phyloP scores from a whole-genome alignment of 1,140 invertebrate species.

The Doryteuthis pealeii region DNA sequence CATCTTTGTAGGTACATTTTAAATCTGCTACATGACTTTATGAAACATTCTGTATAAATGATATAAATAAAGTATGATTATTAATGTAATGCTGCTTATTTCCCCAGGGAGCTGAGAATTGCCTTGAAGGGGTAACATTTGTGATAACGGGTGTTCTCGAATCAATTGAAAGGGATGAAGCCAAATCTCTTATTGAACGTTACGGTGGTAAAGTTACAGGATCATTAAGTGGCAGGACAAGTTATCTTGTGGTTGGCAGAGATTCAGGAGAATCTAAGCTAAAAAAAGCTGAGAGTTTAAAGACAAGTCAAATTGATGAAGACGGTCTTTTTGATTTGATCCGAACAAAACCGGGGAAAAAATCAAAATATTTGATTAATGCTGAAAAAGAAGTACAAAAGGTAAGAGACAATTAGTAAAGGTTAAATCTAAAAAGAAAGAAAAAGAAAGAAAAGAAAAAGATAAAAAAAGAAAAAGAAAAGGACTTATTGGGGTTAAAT shows the following conservation, averaged over 20 bases:
- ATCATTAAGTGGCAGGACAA: conserved; percentile 77
- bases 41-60: too few species aligned
- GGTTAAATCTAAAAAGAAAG: too few species aligned
- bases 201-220: conserved; percentile 79
- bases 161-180: conserved; percentile 82
- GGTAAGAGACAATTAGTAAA: too few species aligned
- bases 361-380: conserved; percentile 54
- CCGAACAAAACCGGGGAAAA: conserved; percentile 61
- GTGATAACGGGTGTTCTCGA: conserved; percentile 86
- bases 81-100: too few species aligned
- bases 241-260: conserved; percentile 80
- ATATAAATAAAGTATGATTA: too few species aligned
- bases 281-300: conserved; percentile 70
- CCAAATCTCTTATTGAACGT: conserved; percentile 72
- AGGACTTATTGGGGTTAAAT: too few species aligned
- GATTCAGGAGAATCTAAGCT: conserved; percentile 83
- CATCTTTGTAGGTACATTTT: too few species aligned
- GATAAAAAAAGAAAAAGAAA: too few species aligned
- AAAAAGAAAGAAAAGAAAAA: too few species aligned
- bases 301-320: conserved; percentile 74
- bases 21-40: too few species aligned
- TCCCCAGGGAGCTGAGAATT: conserved; percentile 68
- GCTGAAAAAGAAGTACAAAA: conserved; percentile 47
- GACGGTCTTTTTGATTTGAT: conserved; percentile 84
- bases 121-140: conserved; percentile 75